A percentile compares a stretch with the other conserved stretches of the same genome.
phyloP scores from a whole-genome alignment of 2,113 vertebrate species.

The Boleophthalmus pectinirostris region DNA sequence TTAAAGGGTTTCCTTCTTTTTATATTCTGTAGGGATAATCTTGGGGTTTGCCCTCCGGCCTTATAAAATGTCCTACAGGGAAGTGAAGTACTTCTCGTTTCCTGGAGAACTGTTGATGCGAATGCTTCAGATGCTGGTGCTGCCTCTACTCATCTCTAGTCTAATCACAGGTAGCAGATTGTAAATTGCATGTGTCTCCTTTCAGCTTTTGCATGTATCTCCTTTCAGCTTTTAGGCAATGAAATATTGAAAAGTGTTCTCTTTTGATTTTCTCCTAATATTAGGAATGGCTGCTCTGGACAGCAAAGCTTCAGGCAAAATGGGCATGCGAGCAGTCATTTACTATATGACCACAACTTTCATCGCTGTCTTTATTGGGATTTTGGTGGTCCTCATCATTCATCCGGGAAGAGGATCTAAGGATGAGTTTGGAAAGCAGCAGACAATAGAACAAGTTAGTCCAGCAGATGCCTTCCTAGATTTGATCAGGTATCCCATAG shows the following conservation, averaged over 20 bases:
- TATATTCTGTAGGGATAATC: constrained; percentile 79
- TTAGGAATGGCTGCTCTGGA: constrained; percentile 95
- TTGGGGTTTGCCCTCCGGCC: constrained; percentile 89
- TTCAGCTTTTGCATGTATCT: neutral
- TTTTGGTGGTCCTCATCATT: constrained; percentile 95
- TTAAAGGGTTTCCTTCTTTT: neutral
- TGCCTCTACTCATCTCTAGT: constrained; percentile 91
- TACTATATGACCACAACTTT: constrained; percentile 98
- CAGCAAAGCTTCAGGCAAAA: constrained; percentile 95
- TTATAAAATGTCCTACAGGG: constrained; percentile 89
- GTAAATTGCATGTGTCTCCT: neutral
- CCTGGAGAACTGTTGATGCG: constrained; percentile 95
- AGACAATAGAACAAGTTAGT: constrained; percentile 90
- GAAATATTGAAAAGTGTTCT: neutral
- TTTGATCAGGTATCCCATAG: constrained; percentile 86
- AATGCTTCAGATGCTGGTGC: constrained; percentile 96
- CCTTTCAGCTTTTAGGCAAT: neutral
- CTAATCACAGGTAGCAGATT: constrained; percentile 89
- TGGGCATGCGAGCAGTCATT: constrained; percentile 94
- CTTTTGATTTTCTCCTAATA: neutral
- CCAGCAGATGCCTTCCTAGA: constrained; percentile 96
- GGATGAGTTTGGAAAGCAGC: constrained; percentile 93
- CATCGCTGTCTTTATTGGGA: constrained; percentile 93
- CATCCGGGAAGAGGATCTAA: constrained; percentile 96
- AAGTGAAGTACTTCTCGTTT: constrained; percentile 96